Base-by-base conservation (phyloP, 2,888 invertebrate species). In the Archaeoteleia sp. region DNA sequence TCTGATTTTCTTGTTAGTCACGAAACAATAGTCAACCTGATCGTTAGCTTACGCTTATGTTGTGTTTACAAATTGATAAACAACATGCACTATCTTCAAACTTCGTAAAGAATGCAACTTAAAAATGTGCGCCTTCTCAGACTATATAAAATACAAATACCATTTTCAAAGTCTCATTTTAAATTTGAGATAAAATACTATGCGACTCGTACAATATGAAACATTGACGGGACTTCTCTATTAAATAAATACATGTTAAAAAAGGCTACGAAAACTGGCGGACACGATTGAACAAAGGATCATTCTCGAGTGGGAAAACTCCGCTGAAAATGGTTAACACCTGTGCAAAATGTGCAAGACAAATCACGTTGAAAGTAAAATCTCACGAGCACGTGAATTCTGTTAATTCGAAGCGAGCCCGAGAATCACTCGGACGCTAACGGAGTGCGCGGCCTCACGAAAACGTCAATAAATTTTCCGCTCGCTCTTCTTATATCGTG, bases 381-480 rank as follows among this genome's bases (percentile, higher is more conserved):
- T 61, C 61, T 61, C 53, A 46, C 46, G 46, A 39, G 61, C 40
- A 53, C 61, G 46, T 34, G 53, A 46, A 40, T 10, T 14, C 57
- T 27, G 57, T 48, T 58, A 48, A 58, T 58, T 58, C 30, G 39
- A 45, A 29, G 5, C 25, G 37, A 29, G n/a, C 29, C 10, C 14
- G 29, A 17, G 55, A 55, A 57, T 61, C 43, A 39, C 54, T 66
- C 48, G 57, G 39, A 42, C 35, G 49, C 27, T 43, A 30, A 54
- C 43, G 7, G 30, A 62, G 49, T 55, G 63, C 37, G 70, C 34
- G 57, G 30, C 63, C 53, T 30, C 49, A 60, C 65, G 69, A 65
- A 75, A 76, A 76, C 76, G 71, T 75, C 76, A 62, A 76, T 76
- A 77, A 75, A 77, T 74, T 74, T 62, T 67, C 43, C 54, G 43